These are phyloP conservation scores for Phyto melanocephala DNA, from an alignment of 2,888 invertebrate genomes.

Conservation along the genomic window DNA sequence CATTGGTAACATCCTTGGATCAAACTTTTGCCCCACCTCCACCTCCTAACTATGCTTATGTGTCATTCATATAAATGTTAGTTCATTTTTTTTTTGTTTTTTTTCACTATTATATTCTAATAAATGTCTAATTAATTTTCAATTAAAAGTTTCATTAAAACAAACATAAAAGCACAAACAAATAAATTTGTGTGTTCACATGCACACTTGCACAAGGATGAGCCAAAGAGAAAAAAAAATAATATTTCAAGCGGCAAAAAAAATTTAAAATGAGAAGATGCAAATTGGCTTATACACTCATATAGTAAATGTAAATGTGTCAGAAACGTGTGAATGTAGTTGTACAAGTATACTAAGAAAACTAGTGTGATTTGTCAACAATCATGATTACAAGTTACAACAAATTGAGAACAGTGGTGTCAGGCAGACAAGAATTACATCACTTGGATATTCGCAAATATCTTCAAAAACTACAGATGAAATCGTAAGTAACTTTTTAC, in stretches of 20 bases:
- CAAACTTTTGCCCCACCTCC: background rate
- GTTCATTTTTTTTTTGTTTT: conserved; percentile 1
- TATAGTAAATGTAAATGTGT: background rate
- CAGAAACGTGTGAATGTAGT: background rate
- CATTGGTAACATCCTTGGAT: conserved; percentile 40
- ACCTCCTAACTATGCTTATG: no score
- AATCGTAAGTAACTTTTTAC: no score
- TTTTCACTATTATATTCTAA: conserved; percentile 32
- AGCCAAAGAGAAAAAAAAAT: background rate
- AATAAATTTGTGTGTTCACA: background rate
- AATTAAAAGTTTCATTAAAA: conserved; percentile 57
- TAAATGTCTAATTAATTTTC: conserved; percentile 58
- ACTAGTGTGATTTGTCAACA: conserved; percentile 51
- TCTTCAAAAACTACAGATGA: no score
- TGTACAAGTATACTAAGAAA: background rate
- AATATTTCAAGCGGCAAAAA: conserved; percentile 6
- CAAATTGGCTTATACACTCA: background rate
- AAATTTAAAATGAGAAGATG: conserved; percentile 25
- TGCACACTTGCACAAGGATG: background rate
- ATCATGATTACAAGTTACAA: conserved; percentile 19
- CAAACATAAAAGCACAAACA: conserved; percentile 24
- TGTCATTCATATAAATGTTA: conserved; percentile 26
- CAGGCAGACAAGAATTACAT: no score
- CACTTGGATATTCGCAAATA: no score
- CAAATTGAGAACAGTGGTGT: background rate